phyloP scores from a whole-genome alignment of 2,888 invertebrate genomes.

The Drosophila pseudotalamancana region DNA sequence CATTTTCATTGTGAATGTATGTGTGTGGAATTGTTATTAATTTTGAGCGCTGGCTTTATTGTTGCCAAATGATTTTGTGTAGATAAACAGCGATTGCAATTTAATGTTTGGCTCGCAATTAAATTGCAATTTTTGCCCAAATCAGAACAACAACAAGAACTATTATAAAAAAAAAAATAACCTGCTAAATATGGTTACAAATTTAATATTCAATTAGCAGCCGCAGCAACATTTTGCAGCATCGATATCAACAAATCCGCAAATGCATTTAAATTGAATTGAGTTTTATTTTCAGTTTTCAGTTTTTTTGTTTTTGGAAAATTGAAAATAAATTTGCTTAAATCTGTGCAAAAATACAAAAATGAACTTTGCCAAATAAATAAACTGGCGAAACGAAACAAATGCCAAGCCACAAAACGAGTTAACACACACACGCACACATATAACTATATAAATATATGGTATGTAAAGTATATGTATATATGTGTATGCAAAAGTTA shows the following conservation, averaged over 20 bases:
- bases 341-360: slow-evolving; percentile 42
- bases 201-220: slow-evolving; percentile 54
- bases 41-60: slow-evolving; percentile 17
- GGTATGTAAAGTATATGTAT: slow-evolving; percentile 1
- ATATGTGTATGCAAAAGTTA: slow-evolving; percentile 19
- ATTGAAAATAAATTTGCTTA: slow-evolving; percentile 56
- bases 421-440: slow-evolving; percentile 13
- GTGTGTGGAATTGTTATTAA: slow-evolving; percentile 37
- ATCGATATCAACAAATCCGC: slow-evolving; percentile 35
- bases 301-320: neutral
- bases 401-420: slow-evolving; percentile 33
- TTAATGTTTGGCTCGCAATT: slow-evolving; percentile 27
- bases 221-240: slow-evolving; percentile 15
- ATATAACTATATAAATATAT: neutral
- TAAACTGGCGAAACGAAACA: slow-evolving; percentile 41
- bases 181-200: slow-evolving; percentile 9
- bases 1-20: slow-evolving; percentile 15
- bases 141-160: no score
- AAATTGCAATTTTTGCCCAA: slow-evolving; percentile 34
- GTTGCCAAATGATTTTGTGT: slow-evolving; percentile 6
- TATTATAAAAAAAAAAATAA: neutral
- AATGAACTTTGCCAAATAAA: slow-evolving; percentile 45
- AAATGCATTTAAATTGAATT: slow-evolving; percentile 56
- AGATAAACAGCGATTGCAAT: slow-evolving; percentile 30
- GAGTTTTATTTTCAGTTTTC: slow-evolving; percentile 16